Percentiles rank a stretch among this genome's conserved stretches.
Evolutionary conservation across 1,140 invertebrate species (phyloP).

Genomic region (Papilio glaucus): DNA sequence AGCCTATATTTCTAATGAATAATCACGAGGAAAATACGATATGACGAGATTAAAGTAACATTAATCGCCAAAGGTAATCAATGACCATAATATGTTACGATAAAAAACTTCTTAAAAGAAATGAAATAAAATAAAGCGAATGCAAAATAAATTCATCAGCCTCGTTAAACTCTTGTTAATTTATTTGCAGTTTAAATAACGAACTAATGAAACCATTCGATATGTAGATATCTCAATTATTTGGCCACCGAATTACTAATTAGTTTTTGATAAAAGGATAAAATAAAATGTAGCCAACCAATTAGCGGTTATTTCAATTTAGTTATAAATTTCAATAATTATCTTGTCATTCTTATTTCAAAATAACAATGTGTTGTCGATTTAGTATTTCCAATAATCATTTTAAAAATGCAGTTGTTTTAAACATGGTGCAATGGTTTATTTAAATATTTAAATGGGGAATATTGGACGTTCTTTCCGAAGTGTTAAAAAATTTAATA

Average conservation of each 20-base stretch:
- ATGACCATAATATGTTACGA: not conserved
- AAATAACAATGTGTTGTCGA: not conserved
- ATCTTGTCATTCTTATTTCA: constrained; percentile 2
- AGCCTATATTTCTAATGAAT: not conserved
- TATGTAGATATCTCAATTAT: constrained; percentile 34
- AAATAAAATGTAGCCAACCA: constrained; percentile 24
- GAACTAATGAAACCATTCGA: constrained; percentile 21
- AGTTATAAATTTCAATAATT: constrained; percentile 28
- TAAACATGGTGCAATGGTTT: too few relatives aligned
- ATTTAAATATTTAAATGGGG: too few relatives aligned
- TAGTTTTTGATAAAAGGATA: constrained; percentile 31
- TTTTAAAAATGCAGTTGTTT: too few relatives aligned
- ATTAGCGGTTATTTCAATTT: constrained; percentile 27
- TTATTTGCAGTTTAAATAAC: constrained; percentile 29
- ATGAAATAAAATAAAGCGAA: not conserved
- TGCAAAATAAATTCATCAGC: constrained; percentile 10
- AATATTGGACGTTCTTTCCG: too few relatives aligned
- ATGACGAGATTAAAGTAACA: not conserved
- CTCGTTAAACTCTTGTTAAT: constrained; percentile 33
- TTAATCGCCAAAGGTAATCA: not conserved
- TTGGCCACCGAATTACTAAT: constrained; percentile 23
- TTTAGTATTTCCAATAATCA: not conserved
- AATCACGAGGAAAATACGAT: not conserved
- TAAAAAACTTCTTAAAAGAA: not conserved
- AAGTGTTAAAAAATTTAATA: too few relatives aligned